A percentile compares a stretch with the other conserved stretches of the same genome.
These are phyloP conservation scores for Uloborus plumipes DNA, from an alignment of 2,888 invertebrate species.

Conservation along the genomic window DNA sequence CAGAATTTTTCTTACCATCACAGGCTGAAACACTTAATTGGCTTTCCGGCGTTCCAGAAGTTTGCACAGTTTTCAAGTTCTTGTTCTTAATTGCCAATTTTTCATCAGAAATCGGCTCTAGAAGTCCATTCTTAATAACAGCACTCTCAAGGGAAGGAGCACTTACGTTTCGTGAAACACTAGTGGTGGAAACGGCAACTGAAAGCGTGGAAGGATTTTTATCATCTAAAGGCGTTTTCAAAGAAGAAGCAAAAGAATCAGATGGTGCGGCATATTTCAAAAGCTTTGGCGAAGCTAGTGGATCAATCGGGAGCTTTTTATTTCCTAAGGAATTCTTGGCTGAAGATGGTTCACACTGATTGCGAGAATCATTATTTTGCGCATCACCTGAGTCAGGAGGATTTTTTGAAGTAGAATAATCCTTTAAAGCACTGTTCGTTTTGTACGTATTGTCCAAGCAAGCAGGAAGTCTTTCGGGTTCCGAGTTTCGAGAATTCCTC, in stretches of 20 bases:
- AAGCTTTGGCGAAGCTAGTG: constrained; percentile 36
- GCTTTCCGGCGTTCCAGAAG: neutral
- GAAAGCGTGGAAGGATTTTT: neutral
- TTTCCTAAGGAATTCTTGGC: neutral
- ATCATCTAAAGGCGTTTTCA: constrained; percentile 3
- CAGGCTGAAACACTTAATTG: neutral
- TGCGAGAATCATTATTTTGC: neutral
- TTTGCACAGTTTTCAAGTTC: neutral
- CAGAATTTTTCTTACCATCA: neutral
- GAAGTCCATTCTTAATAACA: neutral
- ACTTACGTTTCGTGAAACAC: constrained; percentile 9
- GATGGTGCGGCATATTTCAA: constrained; percentile 47
- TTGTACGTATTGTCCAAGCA: no score
- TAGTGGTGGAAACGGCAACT: neutral
- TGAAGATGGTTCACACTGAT: neutral
- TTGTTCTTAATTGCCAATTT: neutral
- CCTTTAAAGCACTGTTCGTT: no score
- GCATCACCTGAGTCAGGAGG: no score
- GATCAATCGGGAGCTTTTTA: constrained; percentile 24
- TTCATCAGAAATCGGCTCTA: neutral
- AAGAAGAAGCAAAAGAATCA: constrained; percentile 20
- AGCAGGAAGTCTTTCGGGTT: no score
- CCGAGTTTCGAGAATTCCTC: neutral
- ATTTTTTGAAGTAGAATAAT: no score
- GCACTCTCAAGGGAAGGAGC: constrained; percentile 1